These are phyloP conservation scores for Parnassius mnemosyne DNA, from an alignment of 2,888 invertebrate genomes.

Conservation along the genomic window DNA sequence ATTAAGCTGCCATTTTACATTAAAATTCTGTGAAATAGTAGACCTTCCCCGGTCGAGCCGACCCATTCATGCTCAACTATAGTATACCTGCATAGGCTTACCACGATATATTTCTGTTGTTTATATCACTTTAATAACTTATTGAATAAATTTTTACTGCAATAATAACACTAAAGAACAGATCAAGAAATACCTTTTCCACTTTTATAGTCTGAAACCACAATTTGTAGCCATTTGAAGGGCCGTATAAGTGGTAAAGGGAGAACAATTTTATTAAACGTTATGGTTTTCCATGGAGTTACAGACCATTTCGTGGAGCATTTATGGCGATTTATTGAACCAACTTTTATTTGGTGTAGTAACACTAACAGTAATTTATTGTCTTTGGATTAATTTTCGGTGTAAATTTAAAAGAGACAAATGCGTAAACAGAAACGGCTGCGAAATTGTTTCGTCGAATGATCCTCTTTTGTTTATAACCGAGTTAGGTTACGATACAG, in stretches of 20 bases:
- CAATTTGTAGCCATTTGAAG: constrained; percentile 12
- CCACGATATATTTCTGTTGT: too few species aligned
- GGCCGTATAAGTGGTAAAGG: constrained; percentile 2
- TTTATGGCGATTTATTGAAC: constrained; percentile 14
- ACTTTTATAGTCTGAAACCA: constrained; percentile 2
- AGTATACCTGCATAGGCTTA: too few species aligned
- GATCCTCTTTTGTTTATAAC: too few species aligned
- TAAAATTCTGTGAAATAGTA: too few species aligned
- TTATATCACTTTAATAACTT: too few species aligned
- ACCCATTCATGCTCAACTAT: too few species aligned
- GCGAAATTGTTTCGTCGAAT: too few species aligned
- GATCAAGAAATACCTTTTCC: not conserved
- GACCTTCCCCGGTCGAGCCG: too few species aligned
- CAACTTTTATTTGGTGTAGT: constrained; percentile 1
- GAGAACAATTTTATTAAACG: constrained; percentile 20
- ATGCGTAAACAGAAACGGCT: not conserved
- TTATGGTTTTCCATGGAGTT: constrained; percentile 14
- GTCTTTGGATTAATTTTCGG: constrained; percentile 7
- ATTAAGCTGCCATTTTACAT: too few species aligned
- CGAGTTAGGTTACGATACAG: too few species aligned
- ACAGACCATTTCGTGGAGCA: constrained; percentile 4
- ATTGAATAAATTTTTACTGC: too few species aligned
- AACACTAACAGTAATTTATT: constrained; percentile 1
- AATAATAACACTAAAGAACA: constrained; percentile 2
- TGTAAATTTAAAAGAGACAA: constrained; percentile 3